Base-by-base conservation (phyloP, 2,888 invertebrate genomes). In the Aleiodes alternator region DNA sequence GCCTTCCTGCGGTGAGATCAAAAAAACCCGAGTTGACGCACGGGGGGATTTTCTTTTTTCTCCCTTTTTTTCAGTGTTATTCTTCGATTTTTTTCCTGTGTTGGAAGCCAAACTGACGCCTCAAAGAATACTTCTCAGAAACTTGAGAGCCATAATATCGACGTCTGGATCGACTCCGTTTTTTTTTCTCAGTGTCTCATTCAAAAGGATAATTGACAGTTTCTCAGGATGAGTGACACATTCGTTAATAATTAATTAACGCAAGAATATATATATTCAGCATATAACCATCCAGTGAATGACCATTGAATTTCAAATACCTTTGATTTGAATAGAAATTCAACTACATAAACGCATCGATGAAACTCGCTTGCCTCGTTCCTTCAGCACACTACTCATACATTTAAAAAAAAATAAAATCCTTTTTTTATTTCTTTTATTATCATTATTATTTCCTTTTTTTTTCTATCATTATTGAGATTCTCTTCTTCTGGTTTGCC, bases 1-100 rank as follows among this genome's bases (percentile, higher is more conserved):
- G 64, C 14, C 31, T 72, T 81, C 81, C 76, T 79, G 83, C 84
- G 84, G 84, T 78, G 78, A 82, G 84, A 84, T 84, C 82, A 82
- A 84, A 80, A 79, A 80, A 72, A 23, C 23, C 66, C 29, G 57
- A 69, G 55, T 72, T 68, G 57, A 69, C 23, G 23, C 23, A 23
- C 70, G 50, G 69, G 69, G 43, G 43, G 43, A 0, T 77, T 72
- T 75, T 73, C 72, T 72, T 74, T 48, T 66, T 68, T 34, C 34
- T 34, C 72, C 23, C 23, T 23, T 23, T 68, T 77, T 69, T 70
- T 69, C n/a, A 56, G 59, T 69, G 61, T 74, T 75, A 73, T 72
- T 76, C 75, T 71, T 66, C 59, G 43, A 72, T 53, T 73, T 69
- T 77, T 72, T 69, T 23, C 2, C 23, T 23, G 23, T 57, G 61